A percentile compares a stretch with the other conserved stretches of the same genome.
These are phyloP conservation scores for Plectus sambesii DNA, from an alignment of 1,140 invertebrate species.

Conservation along the genomic window DNA sequence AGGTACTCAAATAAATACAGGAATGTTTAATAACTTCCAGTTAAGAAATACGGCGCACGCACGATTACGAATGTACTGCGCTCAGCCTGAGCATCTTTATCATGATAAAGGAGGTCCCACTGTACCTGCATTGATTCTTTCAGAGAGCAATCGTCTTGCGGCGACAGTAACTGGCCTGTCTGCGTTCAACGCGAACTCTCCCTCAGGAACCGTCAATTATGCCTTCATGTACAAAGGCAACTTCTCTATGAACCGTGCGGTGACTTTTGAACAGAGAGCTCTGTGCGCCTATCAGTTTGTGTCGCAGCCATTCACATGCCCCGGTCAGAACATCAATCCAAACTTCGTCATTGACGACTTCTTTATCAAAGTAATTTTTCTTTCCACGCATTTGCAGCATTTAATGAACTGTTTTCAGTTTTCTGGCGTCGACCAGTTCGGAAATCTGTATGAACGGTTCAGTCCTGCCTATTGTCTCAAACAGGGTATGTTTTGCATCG, in stretches of 20 bases:
- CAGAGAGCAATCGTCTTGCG: constrained; percentile 20
- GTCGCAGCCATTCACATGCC: constrained; percentile 27
- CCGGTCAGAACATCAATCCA: too few species aligned
- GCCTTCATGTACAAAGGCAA: constrained; percentile 15
- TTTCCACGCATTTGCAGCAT: too few species aligned
- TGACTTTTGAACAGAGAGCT: constrained; percentile 7
- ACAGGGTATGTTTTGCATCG: constrained; percentile 12
- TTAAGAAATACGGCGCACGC: too few species aligned
- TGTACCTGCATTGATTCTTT: too few species aligned
- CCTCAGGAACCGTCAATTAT: constrained; percentile 27
- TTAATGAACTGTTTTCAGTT: constrained; percentile 16
- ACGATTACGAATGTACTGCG: too few species aligned
- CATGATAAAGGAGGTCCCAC: too few species aligned
- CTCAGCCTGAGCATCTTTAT: too few species aligned
- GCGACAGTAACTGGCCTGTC: constrained; percentile 15
- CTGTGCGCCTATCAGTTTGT: constrained; percentile 21
- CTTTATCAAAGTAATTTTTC: too few species aligned
- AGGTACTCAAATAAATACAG: too few species aligned
- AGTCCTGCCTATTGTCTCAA: constrained; percentile 14
- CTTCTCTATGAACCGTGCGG: constrained; percentile 1
- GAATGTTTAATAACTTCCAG: too few species aligned
- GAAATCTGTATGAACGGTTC: constrained; percentile 27
- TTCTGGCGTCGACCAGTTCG: constrained; percentile 28
- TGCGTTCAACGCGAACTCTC: constrained; percentile 16
- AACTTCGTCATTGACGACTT: too few species aligned